Evolutionary conservation across 1,140 invertebrate species (phyloP), one percentile per base, ranked within the genome.

Genomic region (Protaetia brevitarsis): DNA sequence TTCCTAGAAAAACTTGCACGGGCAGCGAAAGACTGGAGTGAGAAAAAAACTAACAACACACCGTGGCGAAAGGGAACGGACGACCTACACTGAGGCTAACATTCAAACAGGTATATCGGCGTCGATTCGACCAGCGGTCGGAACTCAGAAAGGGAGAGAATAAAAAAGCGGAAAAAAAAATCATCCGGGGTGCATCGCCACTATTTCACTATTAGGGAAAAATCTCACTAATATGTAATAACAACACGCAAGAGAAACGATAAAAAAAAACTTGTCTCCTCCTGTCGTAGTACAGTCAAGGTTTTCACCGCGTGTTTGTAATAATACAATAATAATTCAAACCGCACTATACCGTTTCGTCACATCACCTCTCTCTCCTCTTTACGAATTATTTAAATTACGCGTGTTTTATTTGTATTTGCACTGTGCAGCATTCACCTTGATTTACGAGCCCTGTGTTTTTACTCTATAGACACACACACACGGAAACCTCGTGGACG

Each of bases 401-500:
- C 10, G 19, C 41, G n/a, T n/a, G 41, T 23, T 51, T 16, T 51
- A 51, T 51, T 51, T 51, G 26, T 51, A 51, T 51, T 51, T 51
- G 41, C 41, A 51, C 41, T n/a, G n/a, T 51, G 41, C 41, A 51
- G 19, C 26, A 51, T 51, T 23, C 16, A 23, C n/a, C 26, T 23
- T 51, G 41, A 51, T 51, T 51, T 51, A 51, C 21, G 41, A 51
- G 41, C n/a, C 16, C 16, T 45, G 37, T 45, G 37, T 45, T 45
- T n/a, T n/a, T n/a, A n/a, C 37, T 45, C 10, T 45, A 16, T 2
- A n/a, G n/a, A n/a, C n/a, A n/a, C 34, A 16, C 26, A 51, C 41
- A 51, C 41, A 51, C 41, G 26, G 26, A 51, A 51, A 51, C 41
- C 41, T 51, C 41, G 41, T 51, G 41, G 41, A 51, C 41, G 41